Evolutionary conservation across 2,888 invertebrate genomes (phyloP), one percentile per base, ranked within the genome.

Genomic region (Theretra japonica): DNA sequence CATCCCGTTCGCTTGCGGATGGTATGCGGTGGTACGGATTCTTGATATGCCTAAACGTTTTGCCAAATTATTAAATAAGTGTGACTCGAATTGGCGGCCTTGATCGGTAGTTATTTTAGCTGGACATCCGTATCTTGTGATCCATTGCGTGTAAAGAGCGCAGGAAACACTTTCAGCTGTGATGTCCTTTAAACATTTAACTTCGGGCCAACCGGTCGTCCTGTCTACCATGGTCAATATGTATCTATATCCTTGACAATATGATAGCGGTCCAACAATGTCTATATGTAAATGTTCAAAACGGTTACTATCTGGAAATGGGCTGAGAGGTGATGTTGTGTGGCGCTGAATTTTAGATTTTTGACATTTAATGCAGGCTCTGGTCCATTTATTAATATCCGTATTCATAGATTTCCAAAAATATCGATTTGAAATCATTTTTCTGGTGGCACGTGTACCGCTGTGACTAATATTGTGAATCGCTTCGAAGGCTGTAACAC

Each of bases 211-310:
- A 19, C n/a, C 25, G 4, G 71, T 73, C 19, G 25, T 21, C 33
- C 73, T 56, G 59, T 68, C 71, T 4, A 72, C 71, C 59, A 73
- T 73, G 23, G 73, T 73, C 5, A 73, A 25, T 33, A 73, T 6
- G 58, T 70, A 73, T 19, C 71, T 62, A 19, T 70, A 17, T 8
- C 70, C 70, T 73, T 68, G 21, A 23, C 21, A 68, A 6, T 21
- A 41, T 17, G 21, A 23, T 15, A 68, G 21, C 68, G 48, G 48
- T 21, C 68, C 68, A 3, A 68, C 48, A 21, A 68, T 68, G 23
- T 65, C 33, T 8, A 33, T 8, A 8, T 33, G 33, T 33, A 33
- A 1, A 8, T 33, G 33, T 6, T 33, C 33, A 25, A 68, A 68
- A 23, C 48, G 8, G 48, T 68, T 15, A 23, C 48, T 48, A 17